Conservation (phyloP, 2,888 invertebrate species). For the Encarsia formosa region DNA sequence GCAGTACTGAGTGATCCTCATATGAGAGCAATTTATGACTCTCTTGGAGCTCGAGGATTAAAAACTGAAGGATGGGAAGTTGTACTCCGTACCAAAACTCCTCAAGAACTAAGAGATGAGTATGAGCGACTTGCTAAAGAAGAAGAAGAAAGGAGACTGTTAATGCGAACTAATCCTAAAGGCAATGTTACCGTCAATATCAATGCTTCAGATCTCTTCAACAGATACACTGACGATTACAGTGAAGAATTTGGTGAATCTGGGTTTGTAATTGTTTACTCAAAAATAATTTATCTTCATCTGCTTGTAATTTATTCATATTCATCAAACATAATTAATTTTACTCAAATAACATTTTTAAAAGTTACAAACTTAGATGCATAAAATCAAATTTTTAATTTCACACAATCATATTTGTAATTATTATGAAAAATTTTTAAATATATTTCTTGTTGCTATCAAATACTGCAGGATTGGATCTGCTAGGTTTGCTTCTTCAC, state of each 20-base stretch:
- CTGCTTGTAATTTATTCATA: background rate
- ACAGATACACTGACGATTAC: slow-evolving; percentile 71
- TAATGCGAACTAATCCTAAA: slow-evolving; percentile 88
- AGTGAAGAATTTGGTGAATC: slow-evolving; percentile 48
- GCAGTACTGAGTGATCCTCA: slow-evolving; percentile 87
- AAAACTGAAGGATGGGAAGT: slow-evolving; percentile 96
- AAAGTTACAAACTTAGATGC: background rate
- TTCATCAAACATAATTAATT: background rate
- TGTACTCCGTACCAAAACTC: slow-evolving; percentile 85
- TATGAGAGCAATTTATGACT: slow-evolving; percentile 92
- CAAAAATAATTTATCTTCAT: background rate
- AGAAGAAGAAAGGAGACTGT: slow-evolving; percentile 80
- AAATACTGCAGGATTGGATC: slow-evolving; percentile 9
- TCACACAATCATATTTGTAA: too few species aligned
- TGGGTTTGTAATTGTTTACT: slow-evolving; percentile 31
- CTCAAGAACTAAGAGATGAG: slow-evolving; percentile 93
- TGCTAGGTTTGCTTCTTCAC: slow-evolving; percentile 16
- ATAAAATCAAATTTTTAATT: too few species aligned
- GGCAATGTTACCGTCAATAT: slow-evolving; percentile 82
- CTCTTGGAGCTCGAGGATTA: slow-evolving; percentile 72
- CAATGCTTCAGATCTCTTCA: slow-evolving; percentile 91
- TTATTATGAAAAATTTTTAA: slow-evolving; percentile 2
- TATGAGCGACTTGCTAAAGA: slow-evolving; percentile 85
- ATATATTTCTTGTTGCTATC: slow-evolving; percentile 3
- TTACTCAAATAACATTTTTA: background rate